Conservation (phyloP, 1,140 invertebrate genomes). For the Eufriesea mexicana region DNA sequence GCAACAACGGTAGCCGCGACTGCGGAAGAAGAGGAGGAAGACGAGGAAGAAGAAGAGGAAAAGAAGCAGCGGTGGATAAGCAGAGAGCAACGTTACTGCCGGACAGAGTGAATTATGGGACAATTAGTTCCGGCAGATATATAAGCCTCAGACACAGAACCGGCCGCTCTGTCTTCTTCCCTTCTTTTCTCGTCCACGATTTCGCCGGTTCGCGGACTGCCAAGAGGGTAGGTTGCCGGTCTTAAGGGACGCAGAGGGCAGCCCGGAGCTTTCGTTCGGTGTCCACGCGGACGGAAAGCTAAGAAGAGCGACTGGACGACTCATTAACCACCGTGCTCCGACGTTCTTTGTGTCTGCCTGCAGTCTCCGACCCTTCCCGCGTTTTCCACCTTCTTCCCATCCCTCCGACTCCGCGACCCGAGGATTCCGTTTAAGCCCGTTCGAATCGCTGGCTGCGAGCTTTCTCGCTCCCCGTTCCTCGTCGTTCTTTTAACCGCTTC, state of each 20-base stretch:
- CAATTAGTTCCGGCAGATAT: slow-evolving; percentile 78
- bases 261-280: slow-evolving; percentile 48
- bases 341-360: slow-evolving; percentile 64
- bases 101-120: slow-evolving; percentile 75
- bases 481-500: not conserved
- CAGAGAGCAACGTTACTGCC: slow-evolving; percentile 65
- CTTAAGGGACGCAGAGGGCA: slow-evolving; percentile 32
- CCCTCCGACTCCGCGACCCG: not conserved
- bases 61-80: slow-evolving; percentile 66
- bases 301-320: slow-evolving; percentile 66
- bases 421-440: slow-evolving; percentile 21
- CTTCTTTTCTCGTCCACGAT: slow-evolving; percentile 39
- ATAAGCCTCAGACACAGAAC: slow-evolving; percentile 71
- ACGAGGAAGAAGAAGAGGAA: not conserved
- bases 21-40: not conserved
- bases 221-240: slow-evolving; percentile 16
- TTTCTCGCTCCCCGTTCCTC: not conserved
- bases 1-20: not conserved
- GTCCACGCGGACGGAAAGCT: slow-evolving; percentile 55
- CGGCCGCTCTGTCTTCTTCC: slow-evolving; percentile 39
- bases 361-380: not conserved
- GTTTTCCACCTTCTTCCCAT: slow-evolving; percentile 23
- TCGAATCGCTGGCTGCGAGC: not conserved
- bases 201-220: slow-evolving; percentile 13
- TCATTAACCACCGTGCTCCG: slow-evolving; percentile 70